Evolutionary conservation across 2,113 vertebrate genomes (phyloP), one percentile per base, ranked within the genome.

Genomic region (Alouatta palliata): DNA sequence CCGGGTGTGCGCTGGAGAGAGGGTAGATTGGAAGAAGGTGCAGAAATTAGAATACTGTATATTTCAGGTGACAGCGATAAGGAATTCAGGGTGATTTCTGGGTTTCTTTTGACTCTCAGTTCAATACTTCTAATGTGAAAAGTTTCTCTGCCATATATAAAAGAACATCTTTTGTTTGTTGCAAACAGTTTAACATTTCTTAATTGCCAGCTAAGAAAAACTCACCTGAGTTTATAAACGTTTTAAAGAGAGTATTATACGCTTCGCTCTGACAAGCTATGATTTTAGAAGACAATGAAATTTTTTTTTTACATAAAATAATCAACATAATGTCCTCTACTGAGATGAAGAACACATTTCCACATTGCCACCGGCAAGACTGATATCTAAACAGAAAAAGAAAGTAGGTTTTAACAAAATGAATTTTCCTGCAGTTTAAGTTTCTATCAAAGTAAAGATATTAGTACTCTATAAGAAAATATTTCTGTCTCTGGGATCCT

Each of bases 241-340:
- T 96, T 97, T 94, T 97, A 92, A 87, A 96, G 77, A 96, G 61
- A 86, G 81, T 91, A 92, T 84, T 71, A 84, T 87, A 66, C 21
- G 21, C 7, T 90, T 93, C 89, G 76, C 73, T 85, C 52, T 96
- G 81, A 85, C 20, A 97, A 96, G 94, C 61, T 76, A 68, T 80
- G 95, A 75, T 96, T 96, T 96, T 83, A 95, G 79, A 85, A 96
- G 64, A 91, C 56, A 90, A 89, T 89, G 47, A 82, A 96, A 90
- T 23, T 23, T 79, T 85, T 79, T 85, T 77, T 87, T 96, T 52
- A 82, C 45, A 81, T 58, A 90, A 95, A 96, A 91, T 91, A 19
- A 91, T 87, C 40, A 94, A 6, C 52, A 91, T 80, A 95, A 92
- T 76, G 73, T 91, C 86, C 81, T 93, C 81, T 68, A 56, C 84